Evolutionary conservation across 2,113 vertebrate genomes (phyloP).

Genomic region (Felis catus): DNA sequence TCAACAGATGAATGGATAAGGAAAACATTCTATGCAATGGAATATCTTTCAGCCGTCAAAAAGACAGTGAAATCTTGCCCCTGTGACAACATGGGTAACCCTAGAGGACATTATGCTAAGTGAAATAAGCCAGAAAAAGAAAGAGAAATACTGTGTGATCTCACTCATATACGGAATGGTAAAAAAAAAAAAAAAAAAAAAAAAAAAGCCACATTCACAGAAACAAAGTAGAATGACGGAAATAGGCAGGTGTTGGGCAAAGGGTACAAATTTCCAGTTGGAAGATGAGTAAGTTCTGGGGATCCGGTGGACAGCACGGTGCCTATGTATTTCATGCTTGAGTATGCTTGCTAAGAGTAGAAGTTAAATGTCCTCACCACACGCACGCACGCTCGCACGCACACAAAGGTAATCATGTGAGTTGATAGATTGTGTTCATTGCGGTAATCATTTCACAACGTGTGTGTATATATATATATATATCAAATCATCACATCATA

Average conservation of each 20-base stretch:
- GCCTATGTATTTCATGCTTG: neutral
- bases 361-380: neutral
- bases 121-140: neutral
- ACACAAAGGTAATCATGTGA: neutral
- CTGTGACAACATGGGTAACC: neutral
- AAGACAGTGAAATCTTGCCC: neutral
- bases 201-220: neutral
- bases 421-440: neutral
- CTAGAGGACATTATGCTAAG: neutral
- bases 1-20: neutral
- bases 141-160: neutral
- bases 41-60: neutral
- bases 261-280: neutral
- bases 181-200: neutral
- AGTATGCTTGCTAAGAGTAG: neutral
- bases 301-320: neutral
- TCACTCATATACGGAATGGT: neutral
- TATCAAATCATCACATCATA: neutral
- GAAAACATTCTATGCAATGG: neutral
- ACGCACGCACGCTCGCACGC: neutral
- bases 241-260: neutral
- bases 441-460: neutral
- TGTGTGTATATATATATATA: too few relatives aligned
- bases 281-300: neutral
- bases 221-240: neutral